Evolutionary conservation across 2,113 vertebrate species (phyloP), one percentile per base, ranked within the genome.

Genomic region (Isichthys henryi): DNA sequence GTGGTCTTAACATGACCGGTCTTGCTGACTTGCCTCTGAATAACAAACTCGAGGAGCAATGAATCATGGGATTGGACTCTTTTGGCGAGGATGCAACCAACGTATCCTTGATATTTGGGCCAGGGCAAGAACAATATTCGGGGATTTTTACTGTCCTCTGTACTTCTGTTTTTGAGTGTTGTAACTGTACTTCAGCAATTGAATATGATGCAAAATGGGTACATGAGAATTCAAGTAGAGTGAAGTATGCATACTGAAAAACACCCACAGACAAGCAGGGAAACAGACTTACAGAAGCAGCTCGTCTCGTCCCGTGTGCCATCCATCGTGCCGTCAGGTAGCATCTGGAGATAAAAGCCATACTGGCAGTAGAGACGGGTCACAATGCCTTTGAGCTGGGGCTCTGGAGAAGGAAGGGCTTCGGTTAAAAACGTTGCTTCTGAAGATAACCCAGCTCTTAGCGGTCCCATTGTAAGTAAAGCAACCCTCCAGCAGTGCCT

Each of bases 321-420:
- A 89, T 97, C 96, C 91, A 98, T 94, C 77, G 94, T 95, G 88
- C 97, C 97, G 8, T 97, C 97, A 0, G 96, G 96, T 91, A 96
- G 96, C 89, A 97, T 96, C 94, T 97, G 97, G 91, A 98, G 96
- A 93, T 97, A 97, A 92, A 95, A 98, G 82, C 97, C 97, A 48
- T 97, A 96, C 90, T 96, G 95, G 93, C 97, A 97, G 95, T 96
- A 97, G 70, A 98, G 94, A 50, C 97, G 96, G 53, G 96, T 97
- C 90, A 98, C 96, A 8, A 98, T 97, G 92, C 97, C 97, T 94
- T 97, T 98, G 93, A 98, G 94, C 94, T 97, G 97, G 86, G 97
- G 97, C 90, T 98, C 97, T 97, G 94, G 89, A 90, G 90, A 88
- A 19, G 74, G 31, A 91, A 86, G 52, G 88, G 85, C 91, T 19